Evolutionary conservation across 2,113 vertebrate genomes (phyloP), one percentile per base, ranked within the genome.

Genomic region (Coptodon rendalli): DNA sequence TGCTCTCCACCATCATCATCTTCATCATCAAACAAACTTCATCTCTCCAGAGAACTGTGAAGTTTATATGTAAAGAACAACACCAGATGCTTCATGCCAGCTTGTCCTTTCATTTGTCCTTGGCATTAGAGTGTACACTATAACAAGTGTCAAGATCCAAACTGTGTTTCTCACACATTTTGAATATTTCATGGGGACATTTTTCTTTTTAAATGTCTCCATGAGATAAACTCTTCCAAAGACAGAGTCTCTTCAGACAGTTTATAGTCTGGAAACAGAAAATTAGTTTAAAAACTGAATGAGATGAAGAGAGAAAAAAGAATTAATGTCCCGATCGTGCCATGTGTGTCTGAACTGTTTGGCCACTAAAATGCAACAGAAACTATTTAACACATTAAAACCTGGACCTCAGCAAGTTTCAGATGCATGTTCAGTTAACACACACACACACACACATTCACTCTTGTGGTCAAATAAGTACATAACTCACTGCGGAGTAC

Each of bases 101-200:
- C 43, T 17, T 73, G 40, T 17, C 68, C 40, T 29, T 40, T 61
- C 8, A 9, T 29, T 59, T 16, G 27, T 16, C 29, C 14, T 16
- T 16, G 57, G 14, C 7, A 2, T 16, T 31, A 8, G 4, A 29
- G 24, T 14, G 6, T 38, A 14, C 38, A 14, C 38, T 4, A 10
- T 7, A 17, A 48, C 68, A 48, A 0, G 6, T 29, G 40, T 45
- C 3, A 16, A 40, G 38, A 43, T 45, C 0, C 22, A 43, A 71
- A 14, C 66, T 24, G 12, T 71, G 63, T 71, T 3, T 71, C 66
- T 43, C 66, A 24, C n/a, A 71, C 36, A 0, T 3, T 43, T 71
- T 16, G 5, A 48, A 73, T 29, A 73, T 45, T 73, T 73, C 14
- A 45, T 17, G 14, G 40, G 40, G 3, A 9, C 4, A 7, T 50